A percentile compares a stretch with the other conserved stretches of the same genome.
Evolutionary conservation across 2,113 vertebrate species (phyloP).

Genomic region (Paralichthys olivaceus): DNA sequence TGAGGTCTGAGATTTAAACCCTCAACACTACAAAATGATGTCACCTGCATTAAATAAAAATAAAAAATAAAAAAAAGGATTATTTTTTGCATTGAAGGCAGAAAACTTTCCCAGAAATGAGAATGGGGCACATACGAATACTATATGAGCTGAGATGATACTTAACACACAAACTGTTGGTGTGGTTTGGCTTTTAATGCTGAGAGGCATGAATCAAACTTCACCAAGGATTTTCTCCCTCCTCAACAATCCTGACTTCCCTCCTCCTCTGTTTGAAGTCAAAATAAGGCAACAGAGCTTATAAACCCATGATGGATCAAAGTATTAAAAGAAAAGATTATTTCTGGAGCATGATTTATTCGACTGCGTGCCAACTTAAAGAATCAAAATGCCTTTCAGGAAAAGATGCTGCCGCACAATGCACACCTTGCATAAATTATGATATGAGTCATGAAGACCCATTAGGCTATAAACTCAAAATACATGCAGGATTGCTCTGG

Average conservation of each 20-base stretch:
- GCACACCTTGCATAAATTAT: constrained; percentile 12
- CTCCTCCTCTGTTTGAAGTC: constrained; percentile 51
- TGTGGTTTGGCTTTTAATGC: constrained; percentile 28
- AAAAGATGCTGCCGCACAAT: constrained; percentile 16
- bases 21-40: background rate
- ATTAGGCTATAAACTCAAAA: background rate
- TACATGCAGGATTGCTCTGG: background rate
- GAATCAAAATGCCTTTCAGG: constrained; percentile 24
- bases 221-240: constrained; percentile 32
- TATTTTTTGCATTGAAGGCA: background rate
- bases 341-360: constrained; percentile 34
- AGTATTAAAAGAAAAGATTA: constrained; percentile 33
- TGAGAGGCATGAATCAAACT: constrained; percentile 38
- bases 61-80: background rate
- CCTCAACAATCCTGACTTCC: constrained; percentile 29
- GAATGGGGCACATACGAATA: background rate
- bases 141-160: background rate
- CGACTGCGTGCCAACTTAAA: constrained; percentile 17
- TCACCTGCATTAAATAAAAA: background rate
- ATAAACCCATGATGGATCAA: constrained; percentile 51
- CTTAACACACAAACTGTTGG: constrained; percentile 16
- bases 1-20: background rate
- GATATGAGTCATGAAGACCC: background rate
- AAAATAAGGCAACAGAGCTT: constrained; percentile 48
- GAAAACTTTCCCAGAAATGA: background rate